These are phyloP conservation scores for Cyprinodon variegatus DNA, from an alignment of 2,113 vertebrate genomes.

Conservation along the genomic window DNA sequence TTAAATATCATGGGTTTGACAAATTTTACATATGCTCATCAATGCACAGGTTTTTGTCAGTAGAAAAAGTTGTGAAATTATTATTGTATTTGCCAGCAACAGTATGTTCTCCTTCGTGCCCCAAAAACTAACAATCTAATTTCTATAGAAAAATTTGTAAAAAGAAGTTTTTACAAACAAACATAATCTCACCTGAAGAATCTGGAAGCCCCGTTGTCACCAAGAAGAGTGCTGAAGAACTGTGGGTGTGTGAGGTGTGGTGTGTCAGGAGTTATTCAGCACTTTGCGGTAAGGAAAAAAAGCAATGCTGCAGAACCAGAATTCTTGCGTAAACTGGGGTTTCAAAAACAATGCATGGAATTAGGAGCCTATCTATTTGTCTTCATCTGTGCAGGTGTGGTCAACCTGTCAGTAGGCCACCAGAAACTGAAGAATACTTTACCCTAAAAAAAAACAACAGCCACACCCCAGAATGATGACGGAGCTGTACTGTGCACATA, in stretches of 20 bases:
- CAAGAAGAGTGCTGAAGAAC: background rate
- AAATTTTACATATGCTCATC: no score
- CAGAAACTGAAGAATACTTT: background rate
- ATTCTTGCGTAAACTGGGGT: background rate
- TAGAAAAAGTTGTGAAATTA: background rate
- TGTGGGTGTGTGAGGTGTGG: background rate
- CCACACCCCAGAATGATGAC: background rate
- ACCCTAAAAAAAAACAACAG: background rate
- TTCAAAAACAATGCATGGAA: background rate
- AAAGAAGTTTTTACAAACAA: background rate
- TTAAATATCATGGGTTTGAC: background rate
- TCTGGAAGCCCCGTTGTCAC: background rate
- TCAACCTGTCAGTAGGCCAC: no score
- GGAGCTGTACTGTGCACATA: no score
- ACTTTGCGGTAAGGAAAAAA: no score
- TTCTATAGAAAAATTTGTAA: background rate
- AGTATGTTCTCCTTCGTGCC: background rate
- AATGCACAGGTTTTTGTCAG: background rate
- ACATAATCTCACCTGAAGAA: background rate
- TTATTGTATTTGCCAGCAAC: no score
- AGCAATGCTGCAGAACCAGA: conserved; percentile 1
- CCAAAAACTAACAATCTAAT: background rate
- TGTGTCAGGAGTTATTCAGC: background rate
- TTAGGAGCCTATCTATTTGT: no score
- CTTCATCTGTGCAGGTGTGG: background rate